Conservation (phyloP, 2,888 invertebrate genomes). For the Nymphalis c-album region DNA sequence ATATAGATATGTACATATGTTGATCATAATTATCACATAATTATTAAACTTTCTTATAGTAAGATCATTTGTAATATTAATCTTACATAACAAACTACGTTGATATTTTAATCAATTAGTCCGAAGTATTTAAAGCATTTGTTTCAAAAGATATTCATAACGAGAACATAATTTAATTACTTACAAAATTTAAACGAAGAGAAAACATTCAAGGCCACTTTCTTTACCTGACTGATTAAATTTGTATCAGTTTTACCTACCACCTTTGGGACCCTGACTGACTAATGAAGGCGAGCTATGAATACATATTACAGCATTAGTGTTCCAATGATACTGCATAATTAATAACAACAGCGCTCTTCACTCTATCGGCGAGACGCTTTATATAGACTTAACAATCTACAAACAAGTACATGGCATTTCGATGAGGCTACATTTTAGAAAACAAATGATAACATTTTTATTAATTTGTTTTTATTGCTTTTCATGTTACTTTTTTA, state of each 20-base stretch:
- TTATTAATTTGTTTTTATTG: too few relatives aligned
- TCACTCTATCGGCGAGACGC: conserved; percentile 49
- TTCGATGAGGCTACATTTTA: not conserved
- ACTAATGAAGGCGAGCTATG: conserved; percentile 67
- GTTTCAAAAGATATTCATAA: not conserved
- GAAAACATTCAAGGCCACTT: conserved; percentile 4
- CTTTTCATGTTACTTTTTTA: too few relatives aligned
- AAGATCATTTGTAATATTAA: too few relatives aligned
- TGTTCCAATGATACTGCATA: conserved; percentile 59
- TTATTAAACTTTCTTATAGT: too few relatives aligned
- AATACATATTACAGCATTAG: conserved; percentile 74
- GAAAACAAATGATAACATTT: too few relatives aligned
- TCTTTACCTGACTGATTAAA: conserved; percentile 46
- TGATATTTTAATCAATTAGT: too few relatives aligned
- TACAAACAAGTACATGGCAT: conserved; percentile 2
- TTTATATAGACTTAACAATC: conserved; percentile 19
- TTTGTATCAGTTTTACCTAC: conserved; percentile 49
- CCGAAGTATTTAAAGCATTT: not conserved
- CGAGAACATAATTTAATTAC: not conserved
- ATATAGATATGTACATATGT: too few relatives aligned
- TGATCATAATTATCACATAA: too few relatives aligned
- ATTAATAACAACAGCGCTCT: conserved; percentile 61
- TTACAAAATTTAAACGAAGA: not conserved
- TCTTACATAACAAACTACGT: too few relatives aligned
- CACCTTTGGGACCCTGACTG: conserved; percentile 46